Evolutionary conservation across 2,888 invertebrate genomes (phyloP), one percentile per base, ranked within the genome.

Genomic region (Falcaria lacertinaria): DNA sequence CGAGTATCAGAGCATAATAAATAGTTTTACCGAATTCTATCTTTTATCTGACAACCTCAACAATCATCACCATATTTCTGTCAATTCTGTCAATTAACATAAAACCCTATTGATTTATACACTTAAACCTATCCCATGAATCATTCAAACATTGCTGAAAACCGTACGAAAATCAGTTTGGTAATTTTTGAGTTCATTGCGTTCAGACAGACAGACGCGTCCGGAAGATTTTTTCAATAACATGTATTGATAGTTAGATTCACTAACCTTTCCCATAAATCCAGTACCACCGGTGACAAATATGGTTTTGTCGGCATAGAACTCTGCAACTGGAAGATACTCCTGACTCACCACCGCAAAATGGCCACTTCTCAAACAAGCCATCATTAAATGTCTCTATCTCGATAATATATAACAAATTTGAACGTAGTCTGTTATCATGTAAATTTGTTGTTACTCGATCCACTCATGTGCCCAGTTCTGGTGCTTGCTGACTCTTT

Each of bases 241-340:
- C 7, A 34, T 32, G 19, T 34, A 25, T 34, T 13, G 22, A 64
- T 74, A 19, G 3, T 4, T 5, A 19, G 5, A 4, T 5, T 11
- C 11, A 28, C 37, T 80, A 49, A 96, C 95, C 91, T 97, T 96
- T 44, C 96, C 96, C 91, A 96, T 93, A 68, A 96, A 96, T 5
- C 96, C 96, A 1, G 95, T 96, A 33, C 94, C 96, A 32, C 96
- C 96, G 2, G 96, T 96, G 43, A 96, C 93, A 64, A 96, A 94
- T 25, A 96, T 90, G 40, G 91, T 91, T 66, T 94, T 92, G 47
- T 93, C 94, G 15, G 91, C 89, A 75, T 93, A 95, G 69, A 93
- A 95, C 57, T 94, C 92, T 14, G 92, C 91, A 37, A 94, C 91
- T 0, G 90, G 89, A 33, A 87, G 62, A 37, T 90, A 89, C 41